Percentiles rank a stretch among this genome's conserved stretches.
These are phyloP conservation scores for Euura saliciscinereae DNA, from an alignment of 1,140 invertebrate species.

Conservation along the genomic window DNA sequence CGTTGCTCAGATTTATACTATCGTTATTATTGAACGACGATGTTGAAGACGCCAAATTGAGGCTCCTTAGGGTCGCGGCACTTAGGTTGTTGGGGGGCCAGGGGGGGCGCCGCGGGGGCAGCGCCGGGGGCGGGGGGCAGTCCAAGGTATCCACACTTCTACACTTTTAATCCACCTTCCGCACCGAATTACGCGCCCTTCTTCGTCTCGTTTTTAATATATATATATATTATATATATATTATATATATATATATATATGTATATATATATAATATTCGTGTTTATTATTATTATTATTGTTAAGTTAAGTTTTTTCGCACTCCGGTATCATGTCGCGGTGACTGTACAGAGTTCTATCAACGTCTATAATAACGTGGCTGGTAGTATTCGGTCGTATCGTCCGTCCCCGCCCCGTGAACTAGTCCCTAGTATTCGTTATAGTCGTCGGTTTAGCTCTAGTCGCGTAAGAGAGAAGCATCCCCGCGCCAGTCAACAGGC, in stretches of 20 bases:
- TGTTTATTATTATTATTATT: too few relatives aligned
- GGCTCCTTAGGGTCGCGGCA: slow-evolving; percentile 37
- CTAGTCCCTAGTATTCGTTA: too few relatives aligned
- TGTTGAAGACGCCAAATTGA: slow-evolving; percentile 23
- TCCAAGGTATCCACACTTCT: slow-evolving; percentile 58
- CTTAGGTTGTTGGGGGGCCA: slow-evolving; percentile 51
- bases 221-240: too few relatives aligned
- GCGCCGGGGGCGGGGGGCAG: slow-evolving; percentile 59
- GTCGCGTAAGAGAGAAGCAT: slow-evolving; percentile 40
- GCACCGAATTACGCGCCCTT: slow-evolving; percentile 40
- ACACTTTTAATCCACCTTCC: slow-evolving; percentile 47
- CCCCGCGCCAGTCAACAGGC: slow-evolving; percentile 52
- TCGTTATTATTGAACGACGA: background rate
- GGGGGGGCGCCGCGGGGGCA: slow-evolving; percentile 59
- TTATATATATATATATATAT: too few relatives aligned
- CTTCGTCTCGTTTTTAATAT: too few relatives aligned
- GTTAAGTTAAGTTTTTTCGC: too few relatives aligned
- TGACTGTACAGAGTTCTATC: too few relatives aligned
- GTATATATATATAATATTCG: too few relatives aligned
- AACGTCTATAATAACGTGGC: too few relatives aligned
- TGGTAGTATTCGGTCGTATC: background rate
- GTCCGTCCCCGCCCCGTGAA: slow-evolving; percentile 12
- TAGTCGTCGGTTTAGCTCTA: slow-evolving; percentile 25
- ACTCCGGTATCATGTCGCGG: too few relatives aligned
- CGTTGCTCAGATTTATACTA: background rate